Base-by-base conservation (phyloP, 2,113 vertebrate species). In the Lamprotornis superbus region DNA sequence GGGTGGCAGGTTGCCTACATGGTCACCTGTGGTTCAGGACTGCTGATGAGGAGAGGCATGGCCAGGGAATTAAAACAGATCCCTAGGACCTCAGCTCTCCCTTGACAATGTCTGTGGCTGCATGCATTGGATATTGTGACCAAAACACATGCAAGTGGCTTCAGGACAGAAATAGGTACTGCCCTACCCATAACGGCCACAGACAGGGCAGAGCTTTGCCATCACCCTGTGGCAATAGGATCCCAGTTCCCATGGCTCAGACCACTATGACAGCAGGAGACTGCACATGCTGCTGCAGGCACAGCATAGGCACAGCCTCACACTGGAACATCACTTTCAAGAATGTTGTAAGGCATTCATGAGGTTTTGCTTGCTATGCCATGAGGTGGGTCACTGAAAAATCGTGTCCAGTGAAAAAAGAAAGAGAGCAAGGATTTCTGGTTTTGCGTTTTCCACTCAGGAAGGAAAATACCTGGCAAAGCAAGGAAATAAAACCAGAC, bases 321-420 rank as follows among this genome's bases (percentile, higher is more conserved):
- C 0, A 0, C 17, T 0, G 0, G 12, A 81, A 52, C 59, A 42
- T 28, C 3, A 0, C 24, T 55, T 6, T 0, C 19, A 15, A 23
- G 33, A 44, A 25, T 55, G 52, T 23, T 2, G 0, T 35, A 53
- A 84, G 10, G 39, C 13, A 5, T 47, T 35, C 1, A 44, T 11
- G 71, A 89, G 73, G 47, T 35, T 80, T 79, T 35, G 11, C 39
- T 81, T 55, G 75, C 64, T 50, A 9, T 55, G 21, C 19, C 70
- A 33, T 31, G 68, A 3, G 1, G 19, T n/a, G 5, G 21, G 56
- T 30, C 5, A 0, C 64, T 47, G 68, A 81, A 78, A 86, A 80
- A 28, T 22, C 25, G 5, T 1, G 15, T 70, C 50, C 44, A 47
- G 42, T 22, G 21, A 50, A n/a, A 53, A 85, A 75, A 64, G 52